Evolutionary conservation across 1,140 invertebrate species (phyloP).

Genomic region (Trichonephila inaurata): DNA sequence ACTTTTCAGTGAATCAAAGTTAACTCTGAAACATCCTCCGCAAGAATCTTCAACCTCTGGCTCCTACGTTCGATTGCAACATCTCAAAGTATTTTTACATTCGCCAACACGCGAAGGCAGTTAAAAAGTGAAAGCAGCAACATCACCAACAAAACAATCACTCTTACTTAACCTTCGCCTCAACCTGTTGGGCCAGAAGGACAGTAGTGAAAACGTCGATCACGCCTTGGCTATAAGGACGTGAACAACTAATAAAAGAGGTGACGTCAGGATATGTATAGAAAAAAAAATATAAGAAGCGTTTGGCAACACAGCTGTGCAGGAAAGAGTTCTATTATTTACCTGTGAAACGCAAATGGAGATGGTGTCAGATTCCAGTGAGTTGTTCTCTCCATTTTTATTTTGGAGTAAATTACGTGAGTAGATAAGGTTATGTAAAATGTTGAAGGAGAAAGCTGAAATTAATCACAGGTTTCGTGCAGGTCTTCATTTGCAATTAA

Average conservation of each 20-base stretch:
- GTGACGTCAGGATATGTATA: neutral
- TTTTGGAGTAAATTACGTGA: too few relatives aligned
- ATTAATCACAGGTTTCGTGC: too few relatives aligned
- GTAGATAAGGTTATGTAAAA: too few relatives aligned
- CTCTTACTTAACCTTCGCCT: constrained; percentile 20
- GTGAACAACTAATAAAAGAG: constrained; percentile 17
- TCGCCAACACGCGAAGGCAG: neutral
- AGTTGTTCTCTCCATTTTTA: neutral
- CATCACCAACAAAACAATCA: neutral
- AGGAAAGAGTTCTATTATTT: neutral
- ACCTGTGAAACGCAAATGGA: neutral
- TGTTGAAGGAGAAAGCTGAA: too few relatives aligned
- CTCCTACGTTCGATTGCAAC: neutral
- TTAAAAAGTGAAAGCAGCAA: constrained; percentile 5
- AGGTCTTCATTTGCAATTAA: too few relatives aligned
- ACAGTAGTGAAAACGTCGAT: neutral
- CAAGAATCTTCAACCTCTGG: neutral
- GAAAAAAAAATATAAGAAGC: neutral
- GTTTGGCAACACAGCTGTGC: neutral
- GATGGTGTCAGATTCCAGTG: neutral
- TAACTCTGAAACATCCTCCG: neutral
- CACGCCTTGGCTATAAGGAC: neutral
- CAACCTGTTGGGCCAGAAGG: constrained; percentile 8
- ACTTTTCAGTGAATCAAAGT: too few relatives aligned
- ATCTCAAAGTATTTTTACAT: neutral